phyloP scores from a whole-genome alignment of 2,888 invertebrate genomes.

The Papilio protenor region DNA sequence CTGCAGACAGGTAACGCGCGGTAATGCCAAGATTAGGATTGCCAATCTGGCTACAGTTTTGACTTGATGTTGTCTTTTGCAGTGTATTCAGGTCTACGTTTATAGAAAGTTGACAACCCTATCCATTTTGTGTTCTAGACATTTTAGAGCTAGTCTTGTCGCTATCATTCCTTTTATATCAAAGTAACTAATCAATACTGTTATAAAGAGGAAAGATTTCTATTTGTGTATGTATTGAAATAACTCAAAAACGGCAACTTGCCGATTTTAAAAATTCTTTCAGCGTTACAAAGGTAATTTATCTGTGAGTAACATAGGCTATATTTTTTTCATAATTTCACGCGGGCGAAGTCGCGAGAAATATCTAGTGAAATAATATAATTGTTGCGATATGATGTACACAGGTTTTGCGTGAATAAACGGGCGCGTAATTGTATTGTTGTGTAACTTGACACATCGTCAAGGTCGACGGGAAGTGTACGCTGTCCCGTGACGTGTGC shows the following conservation, averaged over 20 bases:
- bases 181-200: too few species aligned
- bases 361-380: background rate
- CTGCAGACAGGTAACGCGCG: constrained; percentile 69
- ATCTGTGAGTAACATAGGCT: too few species aligned
- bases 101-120: background rate
- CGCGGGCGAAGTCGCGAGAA: too few species aligned
- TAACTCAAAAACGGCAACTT: too few species aligned
- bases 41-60: background rate
- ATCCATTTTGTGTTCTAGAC: background rate
- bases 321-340: too few species aligned
- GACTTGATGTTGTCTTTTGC: background rate
- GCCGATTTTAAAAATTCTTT: too few species aligned
- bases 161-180: too few species aligned
- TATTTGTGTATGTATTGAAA: too few species aligned
- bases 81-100: background rate
- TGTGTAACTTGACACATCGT: background rate
- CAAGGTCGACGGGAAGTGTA: constrained; percentile 4
- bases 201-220: background rate
- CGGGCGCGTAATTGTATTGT: background rate
- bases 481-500: background rate
- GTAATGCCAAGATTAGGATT: background rate
- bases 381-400: background rate
- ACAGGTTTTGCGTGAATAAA: background rate
- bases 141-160: background rate
- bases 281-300: too few species aligned